Evolutionary conservation across 1,140 invertebrate species (phyloP).

Genomic region (Armadillidium nasatum): DNA sequence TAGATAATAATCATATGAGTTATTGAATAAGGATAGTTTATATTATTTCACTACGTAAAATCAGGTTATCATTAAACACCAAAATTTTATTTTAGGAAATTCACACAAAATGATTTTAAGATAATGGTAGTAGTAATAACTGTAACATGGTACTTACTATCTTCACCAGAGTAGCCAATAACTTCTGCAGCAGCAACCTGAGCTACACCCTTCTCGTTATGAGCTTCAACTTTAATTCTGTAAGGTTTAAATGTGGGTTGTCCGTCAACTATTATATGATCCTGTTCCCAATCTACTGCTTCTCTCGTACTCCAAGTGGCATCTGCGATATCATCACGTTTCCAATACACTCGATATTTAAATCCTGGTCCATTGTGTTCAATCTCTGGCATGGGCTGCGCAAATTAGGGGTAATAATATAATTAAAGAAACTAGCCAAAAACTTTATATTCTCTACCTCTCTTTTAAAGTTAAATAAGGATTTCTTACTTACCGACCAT

Average conservation of each 20-base stretch:
- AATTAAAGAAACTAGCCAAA: not conserved
- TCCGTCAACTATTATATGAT: constrained; percentile 65
- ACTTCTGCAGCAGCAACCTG: constrained; percentile 74
- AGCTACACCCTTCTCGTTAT: constrained; percentile 84
- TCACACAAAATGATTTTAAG: too few species aligned
- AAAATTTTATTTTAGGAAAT: too few species aligned
- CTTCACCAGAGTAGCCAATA: constrained; percentile 91
- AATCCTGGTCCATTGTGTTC: constrained; percentile 94
- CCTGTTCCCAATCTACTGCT: constrained; percentile 69
- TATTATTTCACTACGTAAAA: too few species aligned
- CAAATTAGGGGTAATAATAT: constrained; percentile 31
- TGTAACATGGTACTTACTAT: constrained; percentile 55
- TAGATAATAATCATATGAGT: too few species aligned
- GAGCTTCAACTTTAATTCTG: constrained; percentile 82
- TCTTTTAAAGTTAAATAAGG: not conserved
- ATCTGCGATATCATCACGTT: constrained; percentile 67
- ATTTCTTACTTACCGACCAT: constrained; percentile 71
- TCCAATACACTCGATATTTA: constrained; percentile 83
- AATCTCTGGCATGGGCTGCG: constrained; percentile 84
- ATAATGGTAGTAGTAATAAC: too few species aligned
- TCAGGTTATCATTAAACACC: too few species aligned
- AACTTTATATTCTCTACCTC: not conserved
- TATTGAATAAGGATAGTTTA: too few species aligned
- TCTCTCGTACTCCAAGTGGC: constrained; percentile 65
- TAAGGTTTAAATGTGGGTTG: constrained; percentile 88